These are phyloP conservation scores for Dasyprocta punctata DNA, from an alignment of 2,113 vertebrate genomes.

Conservation along the genomic window DNA sequence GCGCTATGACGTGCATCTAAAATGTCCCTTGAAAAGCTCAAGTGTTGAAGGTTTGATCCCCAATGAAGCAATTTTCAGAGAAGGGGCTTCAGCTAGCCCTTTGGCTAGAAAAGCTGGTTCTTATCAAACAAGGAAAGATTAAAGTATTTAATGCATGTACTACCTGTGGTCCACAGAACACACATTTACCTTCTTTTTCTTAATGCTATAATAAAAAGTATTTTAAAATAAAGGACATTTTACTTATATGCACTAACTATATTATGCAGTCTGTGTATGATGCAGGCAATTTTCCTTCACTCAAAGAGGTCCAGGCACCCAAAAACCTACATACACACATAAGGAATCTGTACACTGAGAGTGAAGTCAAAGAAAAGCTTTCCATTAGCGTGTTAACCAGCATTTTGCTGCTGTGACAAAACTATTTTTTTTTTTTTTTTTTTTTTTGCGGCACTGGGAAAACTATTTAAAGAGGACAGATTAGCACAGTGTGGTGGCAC, in stretches of 20 bases:
- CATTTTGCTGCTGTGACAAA: neutral
- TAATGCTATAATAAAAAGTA: neutral
- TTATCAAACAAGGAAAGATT: neutral
- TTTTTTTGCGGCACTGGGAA: no score
- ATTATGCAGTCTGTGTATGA: neutral
- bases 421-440: no score
- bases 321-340: neutral
- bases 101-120: neutral
- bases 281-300: neutral
- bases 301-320: neutral
- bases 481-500: no score
- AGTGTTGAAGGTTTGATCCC: neutral
- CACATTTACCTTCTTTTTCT: neutral
- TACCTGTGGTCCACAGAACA: neutral
- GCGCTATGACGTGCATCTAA: neutral
- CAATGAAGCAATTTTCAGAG: neutral
- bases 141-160: neutral
- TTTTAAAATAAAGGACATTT: neutral
- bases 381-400: neutral
- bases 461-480: no score
- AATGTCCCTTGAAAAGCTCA: neutral
- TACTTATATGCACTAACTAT: neutral
- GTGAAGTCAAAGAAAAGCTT: conserved; percentile 15
- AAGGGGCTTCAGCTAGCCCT: neutral
- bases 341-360: neutral